phyloP scores from a whole-genome alignment of 2,797 vertebrate species.

The Sciurus carolinensis region DNA sequence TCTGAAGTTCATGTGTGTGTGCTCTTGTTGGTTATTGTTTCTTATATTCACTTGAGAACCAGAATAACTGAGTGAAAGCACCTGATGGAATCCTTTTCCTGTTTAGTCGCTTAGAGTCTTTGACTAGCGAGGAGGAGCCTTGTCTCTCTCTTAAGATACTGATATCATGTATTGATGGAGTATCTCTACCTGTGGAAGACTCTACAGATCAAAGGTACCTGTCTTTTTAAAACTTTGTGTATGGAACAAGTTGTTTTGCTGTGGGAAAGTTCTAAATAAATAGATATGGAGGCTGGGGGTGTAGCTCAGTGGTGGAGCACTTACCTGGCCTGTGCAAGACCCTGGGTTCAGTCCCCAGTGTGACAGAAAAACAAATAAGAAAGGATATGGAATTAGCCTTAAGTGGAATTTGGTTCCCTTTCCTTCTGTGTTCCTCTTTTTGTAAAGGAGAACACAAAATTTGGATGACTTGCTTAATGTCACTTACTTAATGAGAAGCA shows the following conservation, averaged over 20 bases:
- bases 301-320: neutral
- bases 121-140: neutral
- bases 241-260: slow-evolving; percentile 11
- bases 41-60: neutral
- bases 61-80: neutral
- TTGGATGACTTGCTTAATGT: neutral
- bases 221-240: neutral
- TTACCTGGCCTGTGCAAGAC: no score
- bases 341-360: neutral
- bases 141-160: neutral
- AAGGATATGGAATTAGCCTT: neutral
- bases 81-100: neutral
- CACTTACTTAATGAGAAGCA: slow-evolving; percentile 1
- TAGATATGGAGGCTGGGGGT: neutral
- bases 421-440: neutral
- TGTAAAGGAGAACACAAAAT: slow-evolving; percentile 46
- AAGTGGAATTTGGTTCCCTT: neutral
- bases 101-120: neutral
- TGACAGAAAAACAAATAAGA: neutral
- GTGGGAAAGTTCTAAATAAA: neutral
- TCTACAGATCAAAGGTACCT: neutral
- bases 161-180: neutral
- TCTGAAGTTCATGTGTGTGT: neutral
- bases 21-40: neutral
- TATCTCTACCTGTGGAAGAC: neutral